Conservation (phyloP, 2,888 invertebrate species). For the Brenthis daphne region DNA sequence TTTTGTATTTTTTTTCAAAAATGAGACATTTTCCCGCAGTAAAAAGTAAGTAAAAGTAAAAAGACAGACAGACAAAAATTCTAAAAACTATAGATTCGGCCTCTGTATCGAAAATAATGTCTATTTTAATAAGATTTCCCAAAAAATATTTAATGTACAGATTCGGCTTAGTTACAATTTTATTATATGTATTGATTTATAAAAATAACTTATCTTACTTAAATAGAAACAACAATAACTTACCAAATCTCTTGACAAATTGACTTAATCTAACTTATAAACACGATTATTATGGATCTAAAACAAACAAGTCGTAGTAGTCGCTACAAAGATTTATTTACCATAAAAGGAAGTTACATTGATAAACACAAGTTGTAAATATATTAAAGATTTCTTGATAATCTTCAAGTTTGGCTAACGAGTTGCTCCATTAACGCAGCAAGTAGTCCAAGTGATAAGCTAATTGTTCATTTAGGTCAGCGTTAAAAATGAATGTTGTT, state of each 20-base stretch:
- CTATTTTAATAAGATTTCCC: too few species aligned
- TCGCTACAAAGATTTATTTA: conserved; percentile 9
- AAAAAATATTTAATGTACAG: too few species aligned
- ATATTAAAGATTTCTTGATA: conserved; percentile 70
- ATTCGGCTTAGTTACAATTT: too few species aligned
- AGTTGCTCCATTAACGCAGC: conserved; percentile 65
- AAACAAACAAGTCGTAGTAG: conserved; percentile 10
- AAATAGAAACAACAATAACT: too few species aligned
- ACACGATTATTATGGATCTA: conserved; percentile 1
- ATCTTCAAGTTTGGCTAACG: conserved; percentile 71
- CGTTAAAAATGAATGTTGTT: too few species aligned
- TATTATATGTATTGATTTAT: not conserved
- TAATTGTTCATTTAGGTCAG: not conserved
- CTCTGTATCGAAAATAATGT: too few species aligned
- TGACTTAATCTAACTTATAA: not conserved
- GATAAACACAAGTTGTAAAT: conserved; percentile 42
- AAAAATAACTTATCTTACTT: too few species aligned
- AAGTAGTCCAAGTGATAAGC: conserved; percentile 48
- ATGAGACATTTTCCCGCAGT: too few species aligned
- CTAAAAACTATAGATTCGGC: too few species aligned
- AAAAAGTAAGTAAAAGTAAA: too few species aligned
- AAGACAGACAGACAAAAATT: too few species aligned
- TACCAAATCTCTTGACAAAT: not conserved
- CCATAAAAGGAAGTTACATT: conserved; percentile 1
- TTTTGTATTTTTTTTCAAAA: too few species aligned